These are phyloP conservation scores for Glyptemys insculpta DNA, from an alignment of 2,797 vertebrate genomes.

Conservation along the genomic window DNA sequence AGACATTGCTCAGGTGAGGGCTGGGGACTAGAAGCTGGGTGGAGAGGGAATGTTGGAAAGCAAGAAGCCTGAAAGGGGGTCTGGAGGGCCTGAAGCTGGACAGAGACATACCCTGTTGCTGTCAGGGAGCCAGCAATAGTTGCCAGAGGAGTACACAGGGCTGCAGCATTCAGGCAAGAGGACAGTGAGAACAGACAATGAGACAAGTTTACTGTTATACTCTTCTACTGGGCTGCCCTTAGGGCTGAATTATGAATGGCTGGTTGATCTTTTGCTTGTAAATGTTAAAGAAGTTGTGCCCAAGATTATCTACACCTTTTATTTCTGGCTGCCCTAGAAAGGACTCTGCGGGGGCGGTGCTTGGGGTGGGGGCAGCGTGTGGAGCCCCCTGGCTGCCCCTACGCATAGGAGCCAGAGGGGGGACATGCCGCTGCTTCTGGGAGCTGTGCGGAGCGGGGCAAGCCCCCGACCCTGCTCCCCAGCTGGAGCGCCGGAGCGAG, in stretches of 20 bases:
- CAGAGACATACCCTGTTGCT: neutral
- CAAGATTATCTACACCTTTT: neutral
- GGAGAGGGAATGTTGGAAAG: neutral
- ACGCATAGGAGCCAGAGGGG: too few relatives aligned
- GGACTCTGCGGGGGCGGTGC: accelerated
- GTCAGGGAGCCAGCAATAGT: neutral
- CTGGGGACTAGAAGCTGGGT: neutral
- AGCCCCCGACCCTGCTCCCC: too few relatives aligned
- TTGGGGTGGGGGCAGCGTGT: too few relatives aligned
- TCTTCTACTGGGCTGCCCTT: neutral
- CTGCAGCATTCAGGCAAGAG: neutral
- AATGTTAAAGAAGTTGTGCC: neutral
- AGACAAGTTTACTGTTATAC: neutral
- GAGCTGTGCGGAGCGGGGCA: too few relatives aligned
- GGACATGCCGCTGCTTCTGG: too few relatives aligned
- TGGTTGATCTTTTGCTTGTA: neutral
- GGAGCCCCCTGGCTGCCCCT: too few relatives aligned
- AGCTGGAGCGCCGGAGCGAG: too few relatives aligned
- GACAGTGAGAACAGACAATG: neutral
- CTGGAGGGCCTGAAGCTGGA: neutral
- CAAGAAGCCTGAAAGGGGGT: neutral
- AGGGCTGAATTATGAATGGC: neutral
- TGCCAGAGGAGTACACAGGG: neutral
- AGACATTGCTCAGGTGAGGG: neutral
- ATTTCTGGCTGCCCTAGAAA: neutral